These are phyloP conservation scores for Metridium senile DNA, from an alignment of 92 coral and sea anemone genomes.

Conservation along the genomic window DNA sequence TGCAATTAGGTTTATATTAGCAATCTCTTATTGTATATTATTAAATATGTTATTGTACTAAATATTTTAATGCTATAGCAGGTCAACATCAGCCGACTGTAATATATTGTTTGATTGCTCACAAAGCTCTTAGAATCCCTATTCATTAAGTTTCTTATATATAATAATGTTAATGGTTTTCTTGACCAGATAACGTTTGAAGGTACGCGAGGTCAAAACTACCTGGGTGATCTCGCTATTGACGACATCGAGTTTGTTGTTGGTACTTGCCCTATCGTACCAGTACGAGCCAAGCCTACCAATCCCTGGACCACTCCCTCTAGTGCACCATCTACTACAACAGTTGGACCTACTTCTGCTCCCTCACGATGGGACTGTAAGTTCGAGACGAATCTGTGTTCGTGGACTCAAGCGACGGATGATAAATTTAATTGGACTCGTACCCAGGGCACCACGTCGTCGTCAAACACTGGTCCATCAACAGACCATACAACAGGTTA, in stretches of 20 bases:
- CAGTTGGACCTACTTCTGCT: constrained; percentile 62
- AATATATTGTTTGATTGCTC: no score
- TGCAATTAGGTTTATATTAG: no score
- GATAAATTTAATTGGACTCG: constrained; percentile 90
- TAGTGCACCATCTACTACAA: constrained; percentile 44
- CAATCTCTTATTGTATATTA: no score
- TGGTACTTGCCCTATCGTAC: constrained; percentile 82
- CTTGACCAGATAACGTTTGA: constrained; percentile 91
- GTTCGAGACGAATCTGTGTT: constrained; percentile 66
- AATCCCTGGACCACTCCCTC: constrained; percentile 77
- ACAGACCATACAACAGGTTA: constrained; percentile 80
- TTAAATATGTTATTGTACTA: no score
- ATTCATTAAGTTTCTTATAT: no score
- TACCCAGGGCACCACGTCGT: constrained; percentile 62
- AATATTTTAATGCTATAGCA: no score
- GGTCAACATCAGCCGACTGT: no score
- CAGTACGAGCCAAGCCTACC: constrained; percentile 65
- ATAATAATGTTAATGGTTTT: no score
- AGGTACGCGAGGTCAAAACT: constrained; percentile 70
- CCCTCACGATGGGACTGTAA: constrained; percentile 91
- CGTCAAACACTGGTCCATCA: constrained; percentile 71
- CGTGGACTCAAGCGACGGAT: constrained; percentile 73
- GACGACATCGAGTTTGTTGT: constrained; percentile 88
- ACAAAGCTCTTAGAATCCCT: no score
- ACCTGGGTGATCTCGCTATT: constrained; percentile 82